Conservation (phyloP, 1,140 invertebrate genomes). For the Aphidius ervi region DNA sequence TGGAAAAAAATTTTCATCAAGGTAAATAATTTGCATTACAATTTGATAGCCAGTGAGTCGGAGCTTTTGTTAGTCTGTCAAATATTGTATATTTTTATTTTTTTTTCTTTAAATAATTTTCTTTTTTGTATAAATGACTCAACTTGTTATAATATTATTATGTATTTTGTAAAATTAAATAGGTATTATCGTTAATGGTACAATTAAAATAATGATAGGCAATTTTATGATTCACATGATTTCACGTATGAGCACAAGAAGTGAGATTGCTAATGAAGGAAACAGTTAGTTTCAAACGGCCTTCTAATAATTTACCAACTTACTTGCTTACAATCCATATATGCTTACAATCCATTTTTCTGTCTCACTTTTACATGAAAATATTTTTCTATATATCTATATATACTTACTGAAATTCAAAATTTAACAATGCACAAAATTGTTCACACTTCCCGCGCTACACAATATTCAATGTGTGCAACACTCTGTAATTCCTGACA, state of each 20-base stretch:
- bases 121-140: no score
- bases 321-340: no score
- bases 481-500: conserved; percentile 37
- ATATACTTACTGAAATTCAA: conserved; percentile 7
- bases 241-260: conserved; percentile 37
- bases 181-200: conserved; percentile 55
- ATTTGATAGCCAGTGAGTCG: no score
- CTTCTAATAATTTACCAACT: conserved; percentile 49
- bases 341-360: conserved; percentile 7
- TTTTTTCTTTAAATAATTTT: no score
- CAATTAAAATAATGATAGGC: conserved; percentile 54
- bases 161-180: conserved; percentile 18
- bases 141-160: no score
- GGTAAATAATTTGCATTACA: no score
- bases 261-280: conserved; percentile 56
- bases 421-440: conserved; percentile 41
- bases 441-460: conserved; percentile 53
- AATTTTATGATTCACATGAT: conserved; percentile 43
- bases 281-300: conserved; percentile 56
- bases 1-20: not conserved
- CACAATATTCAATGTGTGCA: conserved; percentile 32
- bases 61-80: no score
- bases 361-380: conserved; percentile 24
- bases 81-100: conserved; percentile 18
- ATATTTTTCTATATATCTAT: not conserved